These are phyloP conservation scores for Microtus ochrogaster DNA, from an alignment of 2,113 vertebrate genomes.

Conservation along the genomic window DNA sequence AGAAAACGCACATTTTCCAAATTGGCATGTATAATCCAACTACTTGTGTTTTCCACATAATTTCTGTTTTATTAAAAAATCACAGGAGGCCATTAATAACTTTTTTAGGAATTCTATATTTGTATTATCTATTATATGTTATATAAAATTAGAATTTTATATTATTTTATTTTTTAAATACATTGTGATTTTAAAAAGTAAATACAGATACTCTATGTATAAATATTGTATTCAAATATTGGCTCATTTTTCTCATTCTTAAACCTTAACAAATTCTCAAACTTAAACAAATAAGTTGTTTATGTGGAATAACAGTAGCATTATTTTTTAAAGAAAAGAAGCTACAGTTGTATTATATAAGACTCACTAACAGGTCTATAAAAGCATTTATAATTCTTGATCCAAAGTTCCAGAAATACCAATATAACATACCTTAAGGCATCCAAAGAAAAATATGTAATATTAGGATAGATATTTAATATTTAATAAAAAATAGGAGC, in stretches of 20 bases:
- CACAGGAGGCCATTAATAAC: background rate
- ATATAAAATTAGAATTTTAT: background rate
- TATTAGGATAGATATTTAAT: conserved; percentile 28
- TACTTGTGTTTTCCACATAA: background rate
- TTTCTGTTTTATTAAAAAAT: background rate
- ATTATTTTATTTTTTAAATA: background rate
- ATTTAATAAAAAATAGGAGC: conserved; percentile 30
- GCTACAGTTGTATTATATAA: conserved; percentile 40
- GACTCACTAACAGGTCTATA: background rate
- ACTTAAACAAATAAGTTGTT: background rate
- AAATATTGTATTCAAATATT: background rate
- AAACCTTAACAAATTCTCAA: background rate
- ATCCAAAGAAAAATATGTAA: conserved; percentile 31
- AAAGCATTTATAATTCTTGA: conserved; percentile 51
- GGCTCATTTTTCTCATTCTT: conserved; percentile 17
- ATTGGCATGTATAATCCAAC: background rate
- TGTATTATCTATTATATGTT: background rate
- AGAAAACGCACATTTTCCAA: background rate
- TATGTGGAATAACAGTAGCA: background rate
- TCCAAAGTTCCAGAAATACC: conserved; percentile 16
- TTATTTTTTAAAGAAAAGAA: conserved; percentile 36
- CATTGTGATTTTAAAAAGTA: background rate
- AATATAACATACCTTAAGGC: conserved; percentile 45
- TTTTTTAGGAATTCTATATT: background rate
- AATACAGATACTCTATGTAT: background rate